Percentiles rank a stretch among this genome's conserved stretches.
Conservation (phyloP, 2,888 invertebrate species). For the Archips xylosteana region DNA sequence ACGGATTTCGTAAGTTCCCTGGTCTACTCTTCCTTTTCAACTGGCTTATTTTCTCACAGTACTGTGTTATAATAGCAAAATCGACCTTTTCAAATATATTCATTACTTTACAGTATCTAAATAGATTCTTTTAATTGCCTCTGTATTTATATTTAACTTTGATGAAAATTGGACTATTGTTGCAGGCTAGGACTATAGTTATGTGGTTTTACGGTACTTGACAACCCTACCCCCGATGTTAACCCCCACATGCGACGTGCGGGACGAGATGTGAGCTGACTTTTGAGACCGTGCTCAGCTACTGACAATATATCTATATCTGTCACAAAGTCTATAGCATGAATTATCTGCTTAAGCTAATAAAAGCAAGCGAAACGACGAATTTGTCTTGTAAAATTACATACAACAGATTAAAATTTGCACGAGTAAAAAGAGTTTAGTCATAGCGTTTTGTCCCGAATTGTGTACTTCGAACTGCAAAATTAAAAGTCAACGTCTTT, state of each 20-base stretch:
- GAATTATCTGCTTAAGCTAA: conserved; percentile 23
- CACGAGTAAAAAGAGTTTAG: conserved; percentile 25
- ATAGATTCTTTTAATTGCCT: too few species aligned
- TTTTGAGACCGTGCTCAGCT: conserved; percentile 70
- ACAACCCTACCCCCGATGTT: conserved; percentile 24
- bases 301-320: conserved; percentile 36
- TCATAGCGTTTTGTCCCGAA: conserved; percentile 32
- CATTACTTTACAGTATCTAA: too few species aligned
- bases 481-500: conserved; percentile 28
- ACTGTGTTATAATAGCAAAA: too few species aligned
- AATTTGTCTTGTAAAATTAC: conserved; percentile 6
- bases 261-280: conserved; percentile 74
- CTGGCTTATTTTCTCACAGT: too few species aligned
- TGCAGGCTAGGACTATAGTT: too few species aligned
- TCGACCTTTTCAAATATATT: too few species aligned
- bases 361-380: conserved; percentile 1
- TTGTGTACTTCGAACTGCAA: background rate
- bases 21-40: too few species aligned
- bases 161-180: too few species aligned
- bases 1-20: too few species aligned
- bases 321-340: background rate
- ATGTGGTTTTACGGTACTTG: too few species aligned
- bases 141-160: too few species aligned
- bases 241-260: conserved; percentile 43
- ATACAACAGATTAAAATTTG: conserved; percentile 19